Conservation (phyloP, 2,888 invertebrate species). For the Troides oblongomaculatus region DNA sequence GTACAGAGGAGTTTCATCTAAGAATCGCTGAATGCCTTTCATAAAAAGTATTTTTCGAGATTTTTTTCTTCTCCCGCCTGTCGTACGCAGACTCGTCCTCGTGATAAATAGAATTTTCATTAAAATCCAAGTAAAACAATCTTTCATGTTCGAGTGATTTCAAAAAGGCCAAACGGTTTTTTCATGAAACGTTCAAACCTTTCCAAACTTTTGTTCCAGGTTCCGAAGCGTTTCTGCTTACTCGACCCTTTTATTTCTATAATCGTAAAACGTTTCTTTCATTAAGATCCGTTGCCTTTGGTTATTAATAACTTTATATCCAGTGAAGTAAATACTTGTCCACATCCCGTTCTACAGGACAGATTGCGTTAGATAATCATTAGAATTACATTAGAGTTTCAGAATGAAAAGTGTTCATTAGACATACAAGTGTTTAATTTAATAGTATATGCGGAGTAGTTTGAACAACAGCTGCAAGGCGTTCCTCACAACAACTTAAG, state of each 20-base stretch:
- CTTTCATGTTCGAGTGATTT: neutral
- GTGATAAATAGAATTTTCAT: slow-evolving; percentile 17
- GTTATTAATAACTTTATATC: too few relatives aligned
- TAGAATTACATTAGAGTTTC: too few relatives aligned
- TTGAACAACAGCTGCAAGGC: too few relatives aligned
- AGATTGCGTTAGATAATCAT: too few relatives aligned
- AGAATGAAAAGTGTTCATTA: too few relatives aligned
- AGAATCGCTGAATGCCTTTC: neutral
- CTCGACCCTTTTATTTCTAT: slow-evolving; percentile 33
- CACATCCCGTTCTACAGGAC: too few relatives aligned
- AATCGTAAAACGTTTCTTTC: slow-evolving; percentile 25
- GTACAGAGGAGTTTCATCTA: too few relatives aligned
- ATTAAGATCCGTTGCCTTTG: neutral
- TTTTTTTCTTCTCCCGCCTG: neutral
- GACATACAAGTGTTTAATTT: too few relatives aligned
- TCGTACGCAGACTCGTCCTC: slow-evolving; percentile 9
- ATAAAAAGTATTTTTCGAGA: slow-evolving; percentile 1
- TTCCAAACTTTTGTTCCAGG: slow-evolving; percentile 3
- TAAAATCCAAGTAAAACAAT: neutral
- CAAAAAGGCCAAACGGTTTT: slow-evolving; percentile 3
- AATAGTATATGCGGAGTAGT: too few relatives aligned
- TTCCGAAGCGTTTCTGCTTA: slow-evolving; percentile 36
- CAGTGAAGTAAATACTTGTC: too few relatives aligned
- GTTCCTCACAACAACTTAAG: too few relatives aligned
- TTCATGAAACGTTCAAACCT: neutral